Evolutionary conservation across 2,113 vertebrate species (phyloP).

Genomic region (Sminthopsis crassicaudata): DNA sequence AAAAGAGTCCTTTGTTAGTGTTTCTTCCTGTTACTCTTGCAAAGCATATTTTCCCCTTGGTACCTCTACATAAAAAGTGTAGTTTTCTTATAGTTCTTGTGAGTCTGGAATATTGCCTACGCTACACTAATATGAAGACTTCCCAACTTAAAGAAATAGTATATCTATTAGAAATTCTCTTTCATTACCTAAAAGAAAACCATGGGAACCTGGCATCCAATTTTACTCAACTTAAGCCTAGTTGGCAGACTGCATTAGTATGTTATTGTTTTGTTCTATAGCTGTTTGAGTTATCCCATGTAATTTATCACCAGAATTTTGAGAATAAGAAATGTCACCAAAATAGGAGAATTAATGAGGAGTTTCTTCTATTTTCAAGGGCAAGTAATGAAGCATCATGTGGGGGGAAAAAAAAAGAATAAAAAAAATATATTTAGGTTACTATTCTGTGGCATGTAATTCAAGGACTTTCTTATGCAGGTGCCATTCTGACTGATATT

Average conservation of each 20-base stretch:
- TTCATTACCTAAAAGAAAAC: slow-evolving; percentile 61
- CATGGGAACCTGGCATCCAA: slow-evolving; percentile 57
- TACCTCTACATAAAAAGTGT: slow-evolving; percentile 27
- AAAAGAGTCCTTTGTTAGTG: slow-evolving; percentile 36
- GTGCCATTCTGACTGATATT: slow-evolving; percentile 10
- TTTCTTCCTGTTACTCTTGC: slow-evolving; percentile 48
- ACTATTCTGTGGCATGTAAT: neutral
- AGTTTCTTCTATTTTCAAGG: slow-evolving; percentile 63
- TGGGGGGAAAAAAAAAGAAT: slow-evolving; percentile 43
- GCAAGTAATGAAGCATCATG: slow-evolving; percentile 58
- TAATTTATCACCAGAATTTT: slow-evolving; percentile 71
- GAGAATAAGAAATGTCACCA: slow-evolving; percentile 72
- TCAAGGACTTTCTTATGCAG: slow-evolving; percentile 8
- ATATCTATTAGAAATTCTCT: slow-evolving; percentile 48
- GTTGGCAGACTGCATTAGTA: slow-evolving; percentile 65
- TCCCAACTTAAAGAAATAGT: slow-evolving; percentile 59
- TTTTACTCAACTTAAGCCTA: slow-evolving; percentile 63
- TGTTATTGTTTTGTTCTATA: slow-evolving; percentile 71
- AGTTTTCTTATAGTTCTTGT: slow-evolving; percentile 39
- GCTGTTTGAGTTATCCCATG: slow-evolving; percentile 50
- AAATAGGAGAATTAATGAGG: slow-evolving; percentile 73
- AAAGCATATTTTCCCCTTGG: slow-evolving; percentile 53
- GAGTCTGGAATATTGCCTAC: slow-evolving; percentile 52
- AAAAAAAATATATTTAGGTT: neutral
- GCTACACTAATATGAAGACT: slow-evolving; percentile 60